phyloP scores from a whole-genome alignment of 2,113 vertebrate species.

The Dendrocopos noguchii region DNA sequence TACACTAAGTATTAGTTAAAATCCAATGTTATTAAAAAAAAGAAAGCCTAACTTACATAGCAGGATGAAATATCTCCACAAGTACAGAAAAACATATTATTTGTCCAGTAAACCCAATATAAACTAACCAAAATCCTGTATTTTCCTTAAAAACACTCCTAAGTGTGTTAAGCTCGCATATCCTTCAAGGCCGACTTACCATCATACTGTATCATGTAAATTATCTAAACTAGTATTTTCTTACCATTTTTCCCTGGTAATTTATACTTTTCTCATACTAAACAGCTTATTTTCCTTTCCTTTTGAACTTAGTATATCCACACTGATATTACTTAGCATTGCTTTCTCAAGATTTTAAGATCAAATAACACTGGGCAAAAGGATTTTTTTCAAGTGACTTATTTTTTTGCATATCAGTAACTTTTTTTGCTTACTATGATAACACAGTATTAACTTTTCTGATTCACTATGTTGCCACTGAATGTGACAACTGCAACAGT shows the following conservation, averaged over 20 bases:
- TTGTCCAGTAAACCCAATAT: neutral
- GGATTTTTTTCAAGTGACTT: neutral
- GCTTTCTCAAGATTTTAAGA: neutral
- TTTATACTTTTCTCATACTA: neutral
- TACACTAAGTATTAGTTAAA: neutral
- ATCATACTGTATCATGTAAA: neutral
- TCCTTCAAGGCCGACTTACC: neutral
- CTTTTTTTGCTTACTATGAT: neutral
- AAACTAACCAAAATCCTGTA: neutral
- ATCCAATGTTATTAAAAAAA: neutral
- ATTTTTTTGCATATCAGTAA: neutral
- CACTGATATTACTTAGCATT: neutral
- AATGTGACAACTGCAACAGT: neutral
- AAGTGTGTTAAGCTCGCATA: neutral
- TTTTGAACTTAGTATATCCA: neutral
- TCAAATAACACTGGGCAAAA: neutral
- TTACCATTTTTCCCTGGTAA: neutral
- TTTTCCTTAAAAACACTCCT: neutral
- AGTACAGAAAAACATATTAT: neutral
- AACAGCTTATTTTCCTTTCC: neutral
- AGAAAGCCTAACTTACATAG: neutral
- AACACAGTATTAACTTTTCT: neutral
- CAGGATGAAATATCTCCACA: neutral
- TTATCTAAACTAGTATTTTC: neutral
- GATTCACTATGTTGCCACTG: rapidly evolving